phyloP scores from a whole-genome alignment of 2,888 invertebrate genomes.

The Andrena camellia region DNA sequence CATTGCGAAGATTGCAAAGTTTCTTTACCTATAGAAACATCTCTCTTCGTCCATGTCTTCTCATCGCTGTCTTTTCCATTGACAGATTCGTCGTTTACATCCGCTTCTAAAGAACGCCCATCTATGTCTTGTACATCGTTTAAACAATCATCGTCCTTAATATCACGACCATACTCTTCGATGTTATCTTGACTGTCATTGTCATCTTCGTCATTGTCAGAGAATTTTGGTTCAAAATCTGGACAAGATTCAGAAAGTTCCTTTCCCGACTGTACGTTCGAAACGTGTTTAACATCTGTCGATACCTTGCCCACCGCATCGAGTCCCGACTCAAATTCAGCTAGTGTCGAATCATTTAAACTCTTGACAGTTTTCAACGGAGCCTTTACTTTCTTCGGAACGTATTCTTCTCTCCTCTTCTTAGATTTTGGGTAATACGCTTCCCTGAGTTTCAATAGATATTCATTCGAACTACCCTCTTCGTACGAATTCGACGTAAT shows the following conservation, averaged over 20 bases:
- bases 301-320: slow-evolving; percentile 85
- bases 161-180: background rate
- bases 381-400: slow-evolving; percentile 82
- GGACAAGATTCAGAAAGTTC: slow-evolving; percentile 73
- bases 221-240: slow-evolving; percentile 79
- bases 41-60: background rate
- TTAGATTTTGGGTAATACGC: slow-evolving; percentile 81
- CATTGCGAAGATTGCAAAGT: background rate
- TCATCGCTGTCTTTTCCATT: background rate
- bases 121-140: background rate
- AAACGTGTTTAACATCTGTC: slow-evolving; percentile 58
- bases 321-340: slow-evolving; percentile 83
- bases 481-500: slow-evolving; percentile 75
- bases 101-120: background rate
- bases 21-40: background rate
- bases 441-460: slow-evolving; percentile 78
- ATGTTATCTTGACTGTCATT: background rate
- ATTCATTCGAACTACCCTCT: slow-evolving; percentile 78
- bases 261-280: slow-evolving; percentile 54
- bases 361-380: slow-evolving; percentile 77
- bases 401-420: slow-evolving; percentile 82
- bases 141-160: background rate
- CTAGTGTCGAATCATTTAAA: slow-evolving; percentile 80
- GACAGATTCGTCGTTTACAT: background rate
- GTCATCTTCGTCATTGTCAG: slow-evolving; percentile 68